Conservation (phyloP, 2,888 invertebrate species). For the Diogma glabrata region DNA sequence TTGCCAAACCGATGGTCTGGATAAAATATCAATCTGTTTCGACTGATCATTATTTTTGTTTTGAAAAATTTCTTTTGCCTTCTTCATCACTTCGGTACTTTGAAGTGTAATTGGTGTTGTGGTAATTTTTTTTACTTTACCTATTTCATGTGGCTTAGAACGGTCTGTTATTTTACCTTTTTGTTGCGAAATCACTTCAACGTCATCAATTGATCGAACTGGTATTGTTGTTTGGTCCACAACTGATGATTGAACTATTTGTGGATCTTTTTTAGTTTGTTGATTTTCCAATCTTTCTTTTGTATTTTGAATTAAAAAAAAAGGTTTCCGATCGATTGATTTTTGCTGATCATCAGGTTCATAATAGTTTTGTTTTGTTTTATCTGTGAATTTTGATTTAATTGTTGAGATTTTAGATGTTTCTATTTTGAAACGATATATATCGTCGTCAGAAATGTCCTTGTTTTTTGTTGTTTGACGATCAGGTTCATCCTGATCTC, state of each 20-base stretch:
- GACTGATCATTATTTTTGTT: conserved; percentile 28
- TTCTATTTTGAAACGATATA: too few species aligned
- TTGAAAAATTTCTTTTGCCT: conserved; percentile 60
- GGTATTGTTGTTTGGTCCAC: conserved; percentile 30
- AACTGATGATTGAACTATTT: conserved; percentile 40
- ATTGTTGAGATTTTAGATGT: conserved; percentile 1
- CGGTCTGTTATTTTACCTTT: conserved; percentile 12
- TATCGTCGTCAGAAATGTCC: too few species aligned
- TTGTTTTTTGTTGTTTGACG: too few species aligned
- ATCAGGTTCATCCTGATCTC: too few species aligned
- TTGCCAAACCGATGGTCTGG: conserved; percentile 40
- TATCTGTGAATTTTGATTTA: neutral
- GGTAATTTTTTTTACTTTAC: conserved; percentile 10
- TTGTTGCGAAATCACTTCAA: too few species aligned
- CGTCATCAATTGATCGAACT: too few species aligned
- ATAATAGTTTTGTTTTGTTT: neutral
- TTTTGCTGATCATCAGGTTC: conserved; percentile 20
- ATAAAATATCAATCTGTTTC: conserved; percentile 39
- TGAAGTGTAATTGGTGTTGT: conserved; percentile 35
- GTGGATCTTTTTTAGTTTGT: neutral
- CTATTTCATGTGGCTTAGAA: conserved; percentile 15
- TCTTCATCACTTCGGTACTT: conserved; percentile 53
- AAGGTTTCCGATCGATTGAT: conserved; percentile 32
- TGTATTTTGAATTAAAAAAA: conserved; percentile 10
- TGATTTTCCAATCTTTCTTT: neutral